Percentiles rank a stretch among this genome's conserved stretches.
These are phyloP conservation scores for Brassicogethes aeneus DNA, from an alignment of 2,888 invertebrate species.

Conservation along the genomic window DNA sequence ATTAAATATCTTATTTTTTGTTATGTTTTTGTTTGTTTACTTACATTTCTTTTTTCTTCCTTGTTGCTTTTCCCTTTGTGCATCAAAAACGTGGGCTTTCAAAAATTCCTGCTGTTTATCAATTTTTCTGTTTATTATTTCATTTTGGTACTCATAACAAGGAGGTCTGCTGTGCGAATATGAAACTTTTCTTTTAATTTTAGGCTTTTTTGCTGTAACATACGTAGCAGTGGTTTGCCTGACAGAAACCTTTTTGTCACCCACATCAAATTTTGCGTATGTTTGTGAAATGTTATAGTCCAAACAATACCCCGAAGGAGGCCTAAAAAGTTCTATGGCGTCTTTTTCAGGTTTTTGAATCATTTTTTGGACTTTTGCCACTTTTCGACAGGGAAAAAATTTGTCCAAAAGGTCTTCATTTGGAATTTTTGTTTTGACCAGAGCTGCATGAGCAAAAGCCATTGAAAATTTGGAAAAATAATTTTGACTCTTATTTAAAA, in stretches of 20 bases:
- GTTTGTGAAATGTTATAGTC: constrained; percentile 30
- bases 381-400: neutral
- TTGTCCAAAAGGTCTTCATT: neutral
- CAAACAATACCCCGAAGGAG: constrained; percentile 19
- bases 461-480: too few relatives aligned
- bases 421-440: neutral
- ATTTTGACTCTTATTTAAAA: too few relatives aligned
- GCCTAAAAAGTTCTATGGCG: constrained; percentile 16
- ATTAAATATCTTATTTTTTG: too few relatives aligned
- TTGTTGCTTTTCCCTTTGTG: too few relatives aligned
- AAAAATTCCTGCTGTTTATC: constrained; percentile 5
- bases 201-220: constrained; percentile 15
- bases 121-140: constrained; percentile 4
- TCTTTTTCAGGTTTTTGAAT: neutral
- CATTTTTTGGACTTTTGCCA: neutral
- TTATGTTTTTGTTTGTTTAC: too few relatives aligned
- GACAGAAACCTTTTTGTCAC: constrained; percentile 25
- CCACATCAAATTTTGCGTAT: constrained; percentile 20
- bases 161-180: constrained; percentile 1
- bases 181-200: constrained; percentile 3
- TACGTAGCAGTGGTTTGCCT: constrained; percentile 24
- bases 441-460: too few relatives aligned
- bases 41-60: too few relatives aligned
- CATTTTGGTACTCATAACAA: neutral
- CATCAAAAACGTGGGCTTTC: too few relatives aligned